phyloP scores from a whole-genome alignment of 2,113 vertebrate species.

The Sebastes fasciatus region DNA sequence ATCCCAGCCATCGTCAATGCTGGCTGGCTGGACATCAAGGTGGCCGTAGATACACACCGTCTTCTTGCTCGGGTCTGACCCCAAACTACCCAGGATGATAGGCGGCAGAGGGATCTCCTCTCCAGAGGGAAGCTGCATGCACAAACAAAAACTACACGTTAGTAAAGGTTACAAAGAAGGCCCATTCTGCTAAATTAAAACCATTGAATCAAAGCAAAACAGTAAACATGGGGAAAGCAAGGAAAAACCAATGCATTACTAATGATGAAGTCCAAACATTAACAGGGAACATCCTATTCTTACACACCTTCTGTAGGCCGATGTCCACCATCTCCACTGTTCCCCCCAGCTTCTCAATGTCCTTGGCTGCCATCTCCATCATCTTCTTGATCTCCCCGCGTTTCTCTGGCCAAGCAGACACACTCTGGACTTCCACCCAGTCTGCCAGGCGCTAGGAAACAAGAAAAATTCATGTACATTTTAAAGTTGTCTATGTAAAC shows the following conservation, averaged over 20 bases:
- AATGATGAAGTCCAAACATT: neutral
- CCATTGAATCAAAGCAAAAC: neutral
- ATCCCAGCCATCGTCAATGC: slow-evolving; percentile 92
- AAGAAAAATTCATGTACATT: neutral
- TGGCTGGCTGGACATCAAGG: slow-evolving; percentile 95
- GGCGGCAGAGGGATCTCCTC: slow-evolving; percentile 94
- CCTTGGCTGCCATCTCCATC: slow-evolving; percentile 92
- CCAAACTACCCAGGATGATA: slow-evolving; percentile 90
- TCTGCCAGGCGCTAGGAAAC: slow-evolving; percentile 87
- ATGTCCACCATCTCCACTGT: slow-evolving; percentile 90
- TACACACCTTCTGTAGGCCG: slow-evolving; percentile 88
- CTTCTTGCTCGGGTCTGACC: slow-evolving; percentile 92
- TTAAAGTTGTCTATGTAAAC: neutral
- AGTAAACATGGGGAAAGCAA: neutral
- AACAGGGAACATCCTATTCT: neutral
- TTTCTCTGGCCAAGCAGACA: slow-evolving; percentile 96
- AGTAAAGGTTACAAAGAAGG: neutral
- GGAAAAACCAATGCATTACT: neutral
- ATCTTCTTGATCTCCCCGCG: slow-evolving; percentile 90
- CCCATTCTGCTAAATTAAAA: neutral
- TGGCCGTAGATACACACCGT: slow-evolving; percentile 96
- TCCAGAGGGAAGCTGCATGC: slow-evolving; percentile 88
- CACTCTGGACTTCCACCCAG: slow-evolving; percentile 95
- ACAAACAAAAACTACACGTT: neutral
- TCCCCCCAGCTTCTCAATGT: slow-evolving; percentile 91